Base-by-base conservation (phyloP, 2,113 vertebrate species). In the Calidris pygmaea region DNA sequence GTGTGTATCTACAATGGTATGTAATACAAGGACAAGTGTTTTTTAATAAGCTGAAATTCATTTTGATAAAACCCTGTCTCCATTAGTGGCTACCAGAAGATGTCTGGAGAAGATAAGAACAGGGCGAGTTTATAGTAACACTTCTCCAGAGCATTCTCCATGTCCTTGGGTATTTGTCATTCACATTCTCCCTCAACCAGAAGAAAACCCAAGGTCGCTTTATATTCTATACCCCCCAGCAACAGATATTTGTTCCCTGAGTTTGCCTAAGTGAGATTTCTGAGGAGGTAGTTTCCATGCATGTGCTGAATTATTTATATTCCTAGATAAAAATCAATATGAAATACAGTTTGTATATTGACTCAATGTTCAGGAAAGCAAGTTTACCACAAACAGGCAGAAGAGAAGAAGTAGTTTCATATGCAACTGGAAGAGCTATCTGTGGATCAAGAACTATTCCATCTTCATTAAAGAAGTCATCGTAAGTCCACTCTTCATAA, bases 381-480 rank as follows among this genome's bases (percentile, higher is more conserved):
- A 74, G 41, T 15, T 96, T 98, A 99, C 99, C 99, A 86, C 94
- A 89, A 39, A 97, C 34, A 65, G 99, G 99, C 77, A 99, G 91
- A 80, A 99, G 65, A 65, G 98, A 98, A 77, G 98, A 98, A 94
- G 98, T 98, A 50, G 99, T 97, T 88, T 99, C 98, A 97, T 99
- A 99, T 74, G 98, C 98, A 24, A 99, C 98, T 20, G 99, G 99
- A 7, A 99, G 98, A 72, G 98, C 98, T 30, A 97, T 97, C 45
- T 98, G 96, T 4, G 98, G 96, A 93, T 99, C 99, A 35, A 99
- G 98, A 63, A 99, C 98, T 48, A 99, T 99, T 41, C 99, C 99
- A 50, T 99, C 99, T 90, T 99, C 99, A 35, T 95, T 99, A 93
- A 99, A 99, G 90, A 99, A 98, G 73, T 99, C 98, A 83, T 98